Conservation (phyloP, 2,888 invertebrate species). For the Erebia epiphron region DNA sequence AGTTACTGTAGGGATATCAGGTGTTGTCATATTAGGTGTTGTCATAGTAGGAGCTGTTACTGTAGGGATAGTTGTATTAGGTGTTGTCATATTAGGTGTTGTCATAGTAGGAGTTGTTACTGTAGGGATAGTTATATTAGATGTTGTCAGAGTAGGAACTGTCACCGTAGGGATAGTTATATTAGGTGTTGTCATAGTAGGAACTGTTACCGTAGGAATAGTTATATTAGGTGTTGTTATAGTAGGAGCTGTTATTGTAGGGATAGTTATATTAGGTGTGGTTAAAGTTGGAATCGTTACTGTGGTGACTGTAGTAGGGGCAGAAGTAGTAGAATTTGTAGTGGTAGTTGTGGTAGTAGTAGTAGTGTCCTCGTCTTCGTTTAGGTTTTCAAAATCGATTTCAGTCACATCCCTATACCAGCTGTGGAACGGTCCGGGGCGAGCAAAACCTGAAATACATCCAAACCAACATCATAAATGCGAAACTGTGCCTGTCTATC, state of each 20-base stretch:
- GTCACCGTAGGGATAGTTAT: background rate
- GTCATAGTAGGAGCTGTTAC: background rate
- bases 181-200: background rate
- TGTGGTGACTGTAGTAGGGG: conserved; percentile 11
- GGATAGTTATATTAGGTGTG: background rate
- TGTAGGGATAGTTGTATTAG: background rate
- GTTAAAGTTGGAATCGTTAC: background rate
- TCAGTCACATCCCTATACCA: conserved; percentile 65
- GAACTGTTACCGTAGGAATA: too few relatives aligned
- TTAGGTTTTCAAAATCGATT: conserved; percentile 64
- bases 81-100: background rate
- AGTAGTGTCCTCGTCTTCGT: conserved; percentile 47
- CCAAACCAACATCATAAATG: too few relatives aligned
- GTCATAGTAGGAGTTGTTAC: background rate
- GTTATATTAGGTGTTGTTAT: background rate
- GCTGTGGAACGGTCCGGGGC: conserved; percentile 66
- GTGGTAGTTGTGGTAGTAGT: conserved; percentile 38
- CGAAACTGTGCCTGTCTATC: too few relatives aligned
- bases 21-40: background rate
- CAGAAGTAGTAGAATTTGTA: conserved; percentile 32
- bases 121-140: background rate
- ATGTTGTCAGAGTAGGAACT: background rate
- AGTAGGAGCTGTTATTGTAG: background rate
- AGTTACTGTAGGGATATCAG: background rate
- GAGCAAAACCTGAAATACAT: conserved; percentile 60